These are phyloP conservation scores for Verasper variegatus DNA, from an alignment of 2,113 vertebrate species.

Conservation along the genomic window DNA sequence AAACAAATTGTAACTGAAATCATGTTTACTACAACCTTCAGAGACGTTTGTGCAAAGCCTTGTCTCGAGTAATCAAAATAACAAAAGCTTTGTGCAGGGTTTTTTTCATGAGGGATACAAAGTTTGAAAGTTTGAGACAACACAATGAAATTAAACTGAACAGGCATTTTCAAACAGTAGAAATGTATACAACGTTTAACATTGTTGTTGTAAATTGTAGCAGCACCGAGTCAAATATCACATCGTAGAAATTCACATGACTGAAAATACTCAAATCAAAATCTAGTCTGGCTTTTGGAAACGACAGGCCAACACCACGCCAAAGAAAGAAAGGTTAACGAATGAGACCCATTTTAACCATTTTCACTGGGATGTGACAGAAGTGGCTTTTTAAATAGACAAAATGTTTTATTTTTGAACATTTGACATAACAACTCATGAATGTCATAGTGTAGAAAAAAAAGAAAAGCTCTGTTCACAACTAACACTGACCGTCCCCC, in stretches of 20 bases:
- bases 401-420: background rate
- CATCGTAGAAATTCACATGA: slow-evolving; percentile 20
- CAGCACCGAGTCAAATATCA: slow-evolving; percentile 55
- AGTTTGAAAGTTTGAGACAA: slow-evolving; percentile 16
- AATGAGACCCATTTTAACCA: background rate
- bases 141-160: slow-evolving; percentile 24
- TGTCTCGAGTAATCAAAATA: slow-evolving; percentile 10
- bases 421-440: slow-evolving; percentile 11
- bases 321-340: background rate
- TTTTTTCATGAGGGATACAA: background rate
- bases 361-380: background rate
- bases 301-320: slow-evolving; percentile 19
- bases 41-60: slow-evolving; percentile 4
- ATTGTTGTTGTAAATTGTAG: slow-evolving; percentile 37
- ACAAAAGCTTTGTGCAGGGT: slow-evolving; percentile 15
- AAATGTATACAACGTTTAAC: slow-evolving; percentile 54
- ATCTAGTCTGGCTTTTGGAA: slow-evolving; percentile 3
- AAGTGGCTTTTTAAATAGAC: slow-evolving; percentile 46
- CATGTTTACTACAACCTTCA: too few species aligned
- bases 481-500: slow-evolving; percentile 65
- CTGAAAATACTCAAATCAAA: slow-evolving; percentile 36
- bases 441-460: background rate
- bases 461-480: slow-evolving; percentile 46
- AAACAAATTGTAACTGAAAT: background rate
- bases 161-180: slow-evolving; percentile 30